Evolutionary conservation across 2,797 vertebrate genomes (phyloP), one percentile per base, ranked within the genome.

Genomic region (Micrastur ruficollis): DNA sequence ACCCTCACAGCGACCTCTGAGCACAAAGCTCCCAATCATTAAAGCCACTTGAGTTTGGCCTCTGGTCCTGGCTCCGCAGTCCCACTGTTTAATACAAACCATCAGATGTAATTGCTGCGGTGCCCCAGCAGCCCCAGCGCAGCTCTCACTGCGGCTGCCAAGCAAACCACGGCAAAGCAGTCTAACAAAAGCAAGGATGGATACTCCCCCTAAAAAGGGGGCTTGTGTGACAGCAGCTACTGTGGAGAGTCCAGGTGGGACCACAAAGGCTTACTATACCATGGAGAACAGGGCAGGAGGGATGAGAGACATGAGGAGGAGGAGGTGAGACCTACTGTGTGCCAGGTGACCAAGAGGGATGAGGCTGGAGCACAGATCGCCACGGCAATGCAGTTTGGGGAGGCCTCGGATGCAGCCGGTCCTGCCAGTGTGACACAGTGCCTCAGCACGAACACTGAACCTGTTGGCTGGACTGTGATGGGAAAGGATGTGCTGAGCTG

Each of bases 391-490:
- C 15, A 32, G 52, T 34, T 10, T 38, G 44, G 38, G 22, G 55
- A 32, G 19, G 17, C 63, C 27, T 74, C 5, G 3, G 31, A 59
- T 83, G 55, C 36, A 52, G 47, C 14, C 0, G 0, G 22, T 52
- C 23, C 56, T 4, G 2, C 29, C 0, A 6, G 22, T 1, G 2
- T 9, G 47, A 56, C 23, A 19, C 2, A 4, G 36, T 47, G 27
- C 14, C 38, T 81, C 46, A 56, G 62, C n/a, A 42, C 0, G 0
- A 49, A 8, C 22, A 55, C 23, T 44, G 70, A 67, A 58, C 0
- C 1, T 1, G 1, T 42, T 2, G 1, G 29, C 32, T 63, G 75
- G 31, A 67, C 9, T 2, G 1, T 1, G 9, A 5, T 3, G 4
- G 40, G 14, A 46, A 63, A 61, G 26, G 47, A 22, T 0, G 1